Base-by-base conservation (phyloP, 2,888 invertebrate genomes). In the Patella pellucida region DNA sequence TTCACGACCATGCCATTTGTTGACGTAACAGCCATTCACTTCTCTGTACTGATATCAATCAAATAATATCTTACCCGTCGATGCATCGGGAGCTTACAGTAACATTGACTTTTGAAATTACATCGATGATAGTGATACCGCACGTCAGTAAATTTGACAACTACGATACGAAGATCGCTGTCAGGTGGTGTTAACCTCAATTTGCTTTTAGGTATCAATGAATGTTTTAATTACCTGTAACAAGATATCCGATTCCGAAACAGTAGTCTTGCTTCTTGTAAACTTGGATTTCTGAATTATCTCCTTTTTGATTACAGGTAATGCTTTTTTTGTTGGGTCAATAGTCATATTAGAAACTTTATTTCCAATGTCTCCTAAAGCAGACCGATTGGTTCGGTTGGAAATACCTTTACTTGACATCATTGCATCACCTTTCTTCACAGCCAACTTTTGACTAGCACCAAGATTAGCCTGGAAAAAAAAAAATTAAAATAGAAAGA, bases 351-450 rank as follows among this genome's bases (percentile, higher is more conserved):
- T 85, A 19, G 86, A 85, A 3, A 88, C 88, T 79, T 86, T 85
- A 79, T 86, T 85, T 15, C 85, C 85, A 70, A 89, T 88, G 76
- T 88, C 88, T 12, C 87, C 86, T 62, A 89, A 81, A 11, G 89
- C 86, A 62, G 86, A 83, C 72, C 89, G 81, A 12, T 83, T 84
- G 54, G 73, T 67, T 51, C 75, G 19, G 62, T 19, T 23, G 11
- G 62, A 23, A 14, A 62, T 23, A 5, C 62, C 62, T 78, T 19
- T 76, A 62, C 54, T 71, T 68, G 56, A 72, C 68, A n/a, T 50
- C 41, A 31, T 69, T n/a, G 62, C 62, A 19, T 19, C 62, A 69
- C 31, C 69, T 69, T 69, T 69, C 31, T 50, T 31, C n/a, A 50
- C 16, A 69, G n/a, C 31, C 11, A 31, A 27, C n/a, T 50, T 50